Evolutionary conservation across 2,888 invertebrate species (phyloP).

Genomic region (Saturnia japonica): DNA sequence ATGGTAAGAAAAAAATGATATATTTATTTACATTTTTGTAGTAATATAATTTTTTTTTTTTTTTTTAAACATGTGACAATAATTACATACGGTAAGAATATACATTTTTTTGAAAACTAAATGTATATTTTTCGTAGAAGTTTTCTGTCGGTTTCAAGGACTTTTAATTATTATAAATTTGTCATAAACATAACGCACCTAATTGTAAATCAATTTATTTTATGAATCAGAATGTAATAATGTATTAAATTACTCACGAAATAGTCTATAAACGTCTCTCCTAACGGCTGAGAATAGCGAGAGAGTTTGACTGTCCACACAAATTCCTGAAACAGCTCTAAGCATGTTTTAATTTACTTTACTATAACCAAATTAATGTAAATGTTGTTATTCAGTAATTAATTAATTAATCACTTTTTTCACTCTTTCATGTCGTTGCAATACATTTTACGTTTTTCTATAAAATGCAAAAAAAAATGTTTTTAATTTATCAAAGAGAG

Average conservation of each 20-base stretch:
- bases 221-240: neutral
- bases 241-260: constrained; percentile 48
- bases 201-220: too few species aligned
- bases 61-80: too few species aligned
- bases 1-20: neutral
- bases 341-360: constrained; percentile 46
- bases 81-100: neutral
- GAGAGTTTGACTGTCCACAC: constrained; percentile 53
- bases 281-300: constrained; percentile 46
- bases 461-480: neutral
- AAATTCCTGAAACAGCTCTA: constrained; percentile 57
- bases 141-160: neutral
- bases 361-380: constrained; percentile 14
- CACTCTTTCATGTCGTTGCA: constrained; percentile 41
- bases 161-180: neutral
- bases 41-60: neutral
- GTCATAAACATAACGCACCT: neutral
- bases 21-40: too few species aligned
- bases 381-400: constrained; percentile 9
- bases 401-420: constrained; percentile 23
- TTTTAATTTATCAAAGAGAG: constrained; percentile 26
- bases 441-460: constrained; percentile 37
- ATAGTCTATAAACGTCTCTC: constrained; percentile 55
- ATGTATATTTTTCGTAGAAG: neutral
- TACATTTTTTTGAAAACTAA: neutral